phyloP scores from a whole-genome alignment of 2,797 vertebrate species.

The Acanthurus lineatus region DNA sequence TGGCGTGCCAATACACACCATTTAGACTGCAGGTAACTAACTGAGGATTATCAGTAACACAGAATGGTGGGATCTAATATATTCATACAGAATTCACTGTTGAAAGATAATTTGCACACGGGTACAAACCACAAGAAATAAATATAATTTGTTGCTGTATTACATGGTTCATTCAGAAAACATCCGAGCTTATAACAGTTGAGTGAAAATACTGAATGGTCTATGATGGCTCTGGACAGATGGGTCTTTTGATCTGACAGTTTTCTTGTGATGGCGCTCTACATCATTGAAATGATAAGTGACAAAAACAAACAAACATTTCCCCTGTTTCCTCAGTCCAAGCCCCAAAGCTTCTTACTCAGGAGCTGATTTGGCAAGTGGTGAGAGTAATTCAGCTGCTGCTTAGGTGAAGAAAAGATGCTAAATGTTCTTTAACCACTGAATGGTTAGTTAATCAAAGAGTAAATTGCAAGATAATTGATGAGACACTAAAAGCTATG shows the following conservation, averaged over 20 bases:
- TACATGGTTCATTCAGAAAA: neutral
- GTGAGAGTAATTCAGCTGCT: slow-evolving; percentile 19
- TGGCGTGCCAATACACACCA: slow-evolving; percentile 19
- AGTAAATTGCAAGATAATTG: slow-evolving; percentile 10
- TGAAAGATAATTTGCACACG: no score
- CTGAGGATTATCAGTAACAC: neutral
- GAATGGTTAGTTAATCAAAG: slow-evolving; percentile 31
- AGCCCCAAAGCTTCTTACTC: slow-evolving; percentile 24
- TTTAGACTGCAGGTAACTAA: neutral
- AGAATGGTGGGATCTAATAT: neutral
- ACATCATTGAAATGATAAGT: slow-evolving; percentile 10
- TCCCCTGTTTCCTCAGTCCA: neutral
- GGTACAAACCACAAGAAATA: no score
- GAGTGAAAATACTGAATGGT: neutral
- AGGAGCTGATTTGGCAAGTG: slow-evolving; percentile 12
- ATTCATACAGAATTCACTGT: neutral
- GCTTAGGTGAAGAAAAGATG: slow-evolving; percentile 26
- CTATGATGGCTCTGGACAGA: neutral
- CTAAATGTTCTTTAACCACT: slow-evolving; percentile 10
- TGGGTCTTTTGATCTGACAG: neutral
- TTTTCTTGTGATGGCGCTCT: no score
- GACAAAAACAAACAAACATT: neutral
- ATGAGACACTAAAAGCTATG: slow-evolving; percentile 17
- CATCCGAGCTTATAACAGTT: neutral
- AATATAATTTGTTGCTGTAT: neutral